phyloP scores from a whole-genome alignment of 2,113 vertebrate species.

The Trachemys scripta region DNA sequence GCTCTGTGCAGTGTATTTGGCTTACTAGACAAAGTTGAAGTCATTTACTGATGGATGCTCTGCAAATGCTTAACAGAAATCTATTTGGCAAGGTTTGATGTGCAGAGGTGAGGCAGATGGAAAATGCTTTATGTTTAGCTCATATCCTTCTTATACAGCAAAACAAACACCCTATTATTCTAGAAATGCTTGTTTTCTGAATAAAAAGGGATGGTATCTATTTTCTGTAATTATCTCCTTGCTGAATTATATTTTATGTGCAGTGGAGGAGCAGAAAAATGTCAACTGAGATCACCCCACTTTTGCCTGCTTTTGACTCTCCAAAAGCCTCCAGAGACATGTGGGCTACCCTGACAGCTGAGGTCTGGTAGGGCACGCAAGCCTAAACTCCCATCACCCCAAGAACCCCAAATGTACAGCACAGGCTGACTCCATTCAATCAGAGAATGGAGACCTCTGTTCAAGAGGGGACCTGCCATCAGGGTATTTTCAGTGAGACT shows the following conservation, averaged over 20 bases:
- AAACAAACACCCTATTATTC: accelerated
- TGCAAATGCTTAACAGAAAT: neutral
- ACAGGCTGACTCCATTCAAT: accelerated
- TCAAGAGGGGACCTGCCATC: neutral
- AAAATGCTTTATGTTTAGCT: neutral
- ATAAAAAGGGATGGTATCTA: neutral
- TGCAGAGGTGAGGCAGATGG: accelerated
- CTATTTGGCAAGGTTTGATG: accelerated
- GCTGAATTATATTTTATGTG: neutral
- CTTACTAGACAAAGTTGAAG: accelerated
- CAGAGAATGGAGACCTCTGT: neutral
- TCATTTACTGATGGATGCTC: accelerated
- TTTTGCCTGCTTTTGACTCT: accelerated
- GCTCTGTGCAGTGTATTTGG: neutral
- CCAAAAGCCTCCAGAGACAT: neutral
- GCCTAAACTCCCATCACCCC: accelerated
- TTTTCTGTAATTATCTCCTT: accelerated
- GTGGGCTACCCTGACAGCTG: neutral
- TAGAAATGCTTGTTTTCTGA: neutral
- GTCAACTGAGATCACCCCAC: accelerated
- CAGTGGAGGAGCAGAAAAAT: accelerated
- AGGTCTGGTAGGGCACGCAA: accelerated
- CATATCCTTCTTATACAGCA: accelerated
- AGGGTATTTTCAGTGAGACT: neutral
- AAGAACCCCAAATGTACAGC: neutral